Evolutionary conservation across 2,797 vertebrate species (phyloP).

Genomic region (Notoglanidium macrostoma): DNA sequence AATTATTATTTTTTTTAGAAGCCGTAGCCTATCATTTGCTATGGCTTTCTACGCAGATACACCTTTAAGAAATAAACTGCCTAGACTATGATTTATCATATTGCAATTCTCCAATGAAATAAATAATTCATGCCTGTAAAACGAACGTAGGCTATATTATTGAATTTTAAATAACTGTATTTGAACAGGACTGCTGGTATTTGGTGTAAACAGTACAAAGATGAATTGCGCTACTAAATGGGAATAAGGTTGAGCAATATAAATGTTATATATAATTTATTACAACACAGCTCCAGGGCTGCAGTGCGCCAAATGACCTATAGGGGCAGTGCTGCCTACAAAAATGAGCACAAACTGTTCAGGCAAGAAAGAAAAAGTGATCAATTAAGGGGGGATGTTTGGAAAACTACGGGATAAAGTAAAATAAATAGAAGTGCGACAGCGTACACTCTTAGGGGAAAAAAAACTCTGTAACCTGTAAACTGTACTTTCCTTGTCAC

Average conservation of each 20-base stretch:
- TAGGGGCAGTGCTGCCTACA: constrained; percentile 76
- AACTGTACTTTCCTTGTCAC: neutral
- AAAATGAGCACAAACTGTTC: constrained; percentile 57
- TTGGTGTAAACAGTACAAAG: constrained; percentile 12
- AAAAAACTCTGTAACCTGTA: no score
- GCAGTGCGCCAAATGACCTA: constrained; percentile 58
- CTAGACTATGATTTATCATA: constrained; percentile 12
- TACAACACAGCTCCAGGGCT: constrained; percentile 25
- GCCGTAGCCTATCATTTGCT: neutral
- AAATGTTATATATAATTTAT: constrained; percentile 46
- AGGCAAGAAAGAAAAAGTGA: neutral
- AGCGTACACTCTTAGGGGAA: neutral
- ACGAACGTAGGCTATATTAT: constrained; percentile 15
- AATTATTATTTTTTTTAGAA: neutral
- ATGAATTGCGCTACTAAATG: constrained; percentile 41
- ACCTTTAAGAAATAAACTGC: constrained; percentile 18
- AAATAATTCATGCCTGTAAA: constrained; percentile 29
- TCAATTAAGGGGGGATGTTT: neutral
- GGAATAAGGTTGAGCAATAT: constrained; percentile 41
- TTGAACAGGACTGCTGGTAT: constrained; percentile 15
- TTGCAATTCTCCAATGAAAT: constrained; percentile 23
- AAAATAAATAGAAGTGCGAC: neutral
- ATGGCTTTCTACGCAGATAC: neutral
- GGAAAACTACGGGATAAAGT: neutral
- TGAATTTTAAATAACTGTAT: constrained; percentile 17